Base-by-base conservation (phyloP, 2,797 vertebrate genomes). In the Sylvilagus floridanus region DNA sequence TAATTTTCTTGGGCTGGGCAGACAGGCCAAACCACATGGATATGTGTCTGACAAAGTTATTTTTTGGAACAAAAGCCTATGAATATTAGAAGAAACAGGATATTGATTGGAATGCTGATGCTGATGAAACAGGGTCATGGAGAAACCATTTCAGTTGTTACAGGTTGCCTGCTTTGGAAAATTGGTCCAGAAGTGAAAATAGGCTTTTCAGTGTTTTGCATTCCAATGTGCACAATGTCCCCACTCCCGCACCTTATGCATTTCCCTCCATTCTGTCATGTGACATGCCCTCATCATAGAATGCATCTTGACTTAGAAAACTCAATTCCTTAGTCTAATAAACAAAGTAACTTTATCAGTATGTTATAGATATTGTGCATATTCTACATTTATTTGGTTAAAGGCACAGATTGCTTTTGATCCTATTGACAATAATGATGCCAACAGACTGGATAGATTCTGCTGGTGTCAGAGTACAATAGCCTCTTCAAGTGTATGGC, bases 21-120 rank as follows among this genome's bases (percentile, higher is more conserved):
- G 47, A 78, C 12, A 93, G 65, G 12, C 7, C 71, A 88, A 75
- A 85, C n/a, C 30, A 81, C 60, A 85, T 28, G 93, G 42, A 60
- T 90, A 90, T 47, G 12, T 42, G 82, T 63, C 30, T 76, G 60
- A 83, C 47, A 60, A 77, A 73, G 30, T 77, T 81, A 37, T 72
- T 66, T 91, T 90, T 93, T 37, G 47, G 52, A 88, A 12, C 7
- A n/a, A n/a, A 54, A 72, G 78, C 37, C 37, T 71, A 35, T 93
- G 66, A 90, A 85, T 91, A 91, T 71, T 32, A 94, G 65, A 69
- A 30, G 78, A 92, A 89, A 90, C 90, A 76, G 75, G 37, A 52
- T 85, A 91, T 57, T 90, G 95, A 95, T 79, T 90, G 26, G 24
- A 86, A 76, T 93, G 24, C 42, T 79, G 30, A 78, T 72, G 19